These are phyloP conservation scores for Pimephales promelas DNA, from an alignment of 2,113 vertebrate species.

Conservation along the genomic window DNA sequence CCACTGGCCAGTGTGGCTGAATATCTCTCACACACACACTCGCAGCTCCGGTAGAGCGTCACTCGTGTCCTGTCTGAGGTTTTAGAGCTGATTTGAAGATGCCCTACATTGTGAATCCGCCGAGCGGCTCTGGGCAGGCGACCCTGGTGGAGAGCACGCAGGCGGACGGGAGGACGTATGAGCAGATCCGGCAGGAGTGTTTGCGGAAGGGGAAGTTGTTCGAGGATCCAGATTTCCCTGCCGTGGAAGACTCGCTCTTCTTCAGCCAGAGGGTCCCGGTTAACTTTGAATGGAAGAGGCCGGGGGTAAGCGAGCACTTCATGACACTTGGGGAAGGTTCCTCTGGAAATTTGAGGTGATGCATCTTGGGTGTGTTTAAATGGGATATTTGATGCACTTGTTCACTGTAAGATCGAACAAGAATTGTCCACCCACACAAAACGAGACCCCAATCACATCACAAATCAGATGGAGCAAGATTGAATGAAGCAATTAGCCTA, in stretches of 20 bases:
- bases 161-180: conserved; percentile 77
- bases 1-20: background rate
- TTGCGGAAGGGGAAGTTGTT: conserved; percentile 78
- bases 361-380: background rate
- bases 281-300: conserved; percentile 89
- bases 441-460: background rate
- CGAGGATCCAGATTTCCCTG: conserved; percentile 87
- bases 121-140: conserved; percentile 12
- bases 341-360: background rate
- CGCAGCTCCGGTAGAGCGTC: background rate
- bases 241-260: conserved; percentile 82
- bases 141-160: conserved; percentile 64
- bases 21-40: conserved; percentile 34
- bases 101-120: conserved; percentile 71
- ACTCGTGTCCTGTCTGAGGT: background rate
- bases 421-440: background rate
- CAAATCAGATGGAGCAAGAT: background rate
- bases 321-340: background rate
- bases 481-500: background rate
- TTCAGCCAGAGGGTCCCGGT: conserved; percentile 83
- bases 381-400: background rate
- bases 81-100: conserved; percentile 65
- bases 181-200: conserved; percentile 82
- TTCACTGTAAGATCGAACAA: background rate
- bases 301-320: conserved; percentile 76